phyloP scores from a whole-genome alignment of 2,888 invertebrate genomes.

The Plutella xylostella region DNA sequence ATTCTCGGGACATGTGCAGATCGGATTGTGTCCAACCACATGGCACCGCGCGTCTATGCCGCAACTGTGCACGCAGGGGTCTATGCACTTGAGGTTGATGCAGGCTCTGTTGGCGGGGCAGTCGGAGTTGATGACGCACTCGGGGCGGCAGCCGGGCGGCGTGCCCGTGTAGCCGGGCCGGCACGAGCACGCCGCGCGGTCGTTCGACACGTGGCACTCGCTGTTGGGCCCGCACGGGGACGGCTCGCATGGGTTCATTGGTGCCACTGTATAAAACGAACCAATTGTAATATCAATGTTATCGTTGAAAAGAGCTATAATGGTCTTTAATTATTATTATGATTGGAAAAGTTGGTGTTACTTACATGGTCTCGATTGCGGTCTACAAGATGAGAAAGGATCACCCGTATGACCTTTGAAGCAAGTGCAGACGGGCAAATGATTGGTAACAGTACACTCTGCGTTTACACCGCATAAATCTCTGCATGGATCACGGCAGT shows the following conservation, averaged over 20 bases:
- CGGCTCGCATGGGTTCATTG: constrained; percentile 76
- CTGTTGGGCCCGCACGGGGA: constrained; percentile 84
- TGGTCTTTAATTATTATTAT: neutral
- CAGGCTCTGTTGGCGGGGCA: constrained; percentile 80
- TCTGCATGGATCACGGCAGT: constrained; percentile 87
- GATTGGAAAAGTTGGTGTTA: constrained; percentile 19
- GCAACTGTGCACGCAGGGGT: constrained; percentile 82
- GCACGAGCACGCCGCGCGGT: constrained; percentile 81
- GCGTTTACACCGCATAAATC: constrained; percentile 88
- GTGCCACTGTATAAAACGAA: constrained; percentile 23
- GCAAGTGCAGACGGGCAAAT: constrained; percentile 86
- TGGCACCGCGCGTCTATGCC: constrained; percentile 82
- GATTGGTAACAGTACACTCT: constrained; percentile 84
- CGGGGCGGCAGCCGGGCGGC: constrained; percentile 81
- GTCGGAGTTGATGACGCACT: constrained; percentile 82
- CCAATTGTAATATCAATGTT: neutral
- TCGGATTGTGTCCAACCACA: constrained; percentile 83
- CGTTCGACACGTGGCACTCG: constrained; percentile 76
- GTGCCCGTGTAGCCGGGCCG: constrained; percentile 76
- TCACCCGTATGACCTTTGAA: constrained; percentile 82
- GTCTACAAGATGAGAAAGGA: constrained; percentile 83
- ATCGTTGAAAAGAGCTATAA: neutral
- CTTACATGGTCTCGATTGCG: constrained; percentile 68
- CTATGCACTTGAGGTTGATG: constrained; percentile 79
- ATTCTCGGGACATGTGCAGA: constrained; percentile 77